These are phyloP conservation scores for Craseonycteris thonglongyai DNA, from an alignment of 2,113 vertebrate species.

Conservation along the genomic window DNA sequence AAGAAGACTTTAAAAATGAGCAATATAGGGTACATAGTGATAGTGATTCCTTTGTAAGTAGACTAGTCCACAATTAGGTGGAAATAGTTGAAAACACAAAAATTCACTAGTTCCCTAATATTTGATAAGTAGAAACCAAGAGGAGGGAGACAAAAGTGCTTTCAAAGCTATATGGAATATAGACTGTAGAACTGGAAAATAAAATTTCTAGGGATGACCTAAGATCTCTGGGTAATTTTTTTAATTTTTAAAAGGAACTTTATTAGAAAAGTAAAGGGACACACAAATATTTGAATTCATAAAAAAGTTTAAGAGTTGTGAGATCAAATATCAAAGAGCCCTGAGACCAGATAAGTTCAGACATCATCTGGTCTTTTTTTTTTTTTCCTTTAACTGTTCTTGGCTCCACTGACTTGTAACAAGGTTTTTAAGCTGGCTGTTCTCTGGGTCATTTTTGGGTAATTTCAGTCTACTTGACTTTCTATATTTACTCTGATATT, in stretches of 20 bases:
- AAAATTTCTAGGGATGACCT: not conserved
- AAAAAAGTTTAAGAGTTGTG: not conserved
- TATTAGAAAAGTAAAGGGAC: constrained; percentile 9
- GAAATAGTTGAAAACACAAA: not conserved
- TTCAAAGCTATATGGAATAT: not conserved
- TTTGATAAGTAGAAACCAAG: not conserved
- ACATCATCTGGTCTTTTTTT: not conserved
- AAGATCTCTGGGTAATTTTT: not conserved
- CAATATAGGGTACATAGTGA: not conserved
- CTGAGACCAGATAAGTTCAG: not conserved
- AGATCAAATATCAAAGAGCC: not conserved
- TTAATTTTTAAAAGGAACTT: constrained; percentile 18
- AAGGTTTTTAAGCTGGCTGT: not conserved
- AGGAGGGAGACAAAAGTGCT: not conserved
- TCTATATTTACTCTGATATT: not conserved
- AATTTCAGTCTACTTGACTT: not conserved
- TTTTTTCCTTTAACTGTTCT: not conserved
- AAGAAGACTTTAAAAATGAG: not conserved
- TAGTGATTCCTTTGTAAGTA: not conserved
- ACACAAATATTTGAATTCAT: constrained; percentile 31
- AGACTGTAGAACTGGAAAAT: not conserved
- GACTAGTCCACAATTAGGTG: not conserved
- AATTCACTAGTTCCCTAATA: not conserved
- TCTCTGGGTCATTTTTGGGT: not conserved
- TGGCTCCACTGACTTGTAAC: not conserved